Conservation (phyloP, 2,888 invertebrate species). For the Eremobia ochroleuca region DNA sequence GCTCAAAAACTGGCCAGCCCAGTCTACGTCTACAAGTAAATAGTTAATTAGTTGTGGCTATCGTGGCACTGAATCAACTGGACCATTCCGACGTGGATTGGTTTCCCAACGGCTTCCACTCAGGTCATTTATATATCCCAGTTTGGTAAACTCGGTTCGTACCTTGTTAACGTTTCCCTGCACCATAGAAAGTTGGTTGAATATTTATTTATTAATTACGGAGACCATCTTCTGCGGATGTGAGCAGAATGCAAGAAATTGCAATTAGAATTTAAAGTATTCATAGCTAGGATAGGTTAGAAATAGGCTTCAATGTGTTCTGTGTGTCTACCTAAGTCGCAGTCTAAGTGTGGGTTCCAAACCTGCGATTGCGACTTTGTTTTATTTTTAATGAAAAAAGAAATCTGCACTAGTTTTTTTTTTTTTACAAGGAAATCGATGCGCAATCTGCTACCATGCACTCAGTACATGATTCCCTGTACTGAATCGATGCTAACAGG, state of each 20-base stretch:
- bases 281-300: background rate
- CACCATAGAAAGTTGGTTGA: constrained; percentile 61
- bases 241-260: constrained; percentile 10
- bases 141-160: constrained; percentile 70
- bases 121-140: constrained; percentile 72
- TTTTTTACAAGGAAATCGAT: background rate
- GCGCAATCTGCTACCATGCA: background rate
- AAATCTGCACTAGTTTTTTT: background rate
- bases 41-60: constrained; percentile 57
- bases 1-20: constrained; percentile 32
- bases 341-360: background rate
- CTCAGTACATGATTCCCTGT: no score
- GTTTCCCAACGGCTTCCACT: constrained; percentile 53
- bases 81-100: constrained; percentile 49
- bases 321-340: background rate
- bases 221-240: constrained; percentile 40
- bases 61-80: constrained; percentile 54
- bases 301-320: background rate
- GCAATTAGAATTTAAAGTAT: constrained; percentile 8
- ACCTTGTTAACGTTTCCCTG: constrained; percentile 65
- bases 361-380: no score
- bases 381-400: background rate
- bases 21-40: constrained; percentile 36
- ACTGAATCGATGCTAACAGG: background rate
- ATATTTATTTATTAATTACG: constrained; percentile 53